Conservation (phyloP, 2,113 vertebrate species). For the Equus przewalskii region DNA sequence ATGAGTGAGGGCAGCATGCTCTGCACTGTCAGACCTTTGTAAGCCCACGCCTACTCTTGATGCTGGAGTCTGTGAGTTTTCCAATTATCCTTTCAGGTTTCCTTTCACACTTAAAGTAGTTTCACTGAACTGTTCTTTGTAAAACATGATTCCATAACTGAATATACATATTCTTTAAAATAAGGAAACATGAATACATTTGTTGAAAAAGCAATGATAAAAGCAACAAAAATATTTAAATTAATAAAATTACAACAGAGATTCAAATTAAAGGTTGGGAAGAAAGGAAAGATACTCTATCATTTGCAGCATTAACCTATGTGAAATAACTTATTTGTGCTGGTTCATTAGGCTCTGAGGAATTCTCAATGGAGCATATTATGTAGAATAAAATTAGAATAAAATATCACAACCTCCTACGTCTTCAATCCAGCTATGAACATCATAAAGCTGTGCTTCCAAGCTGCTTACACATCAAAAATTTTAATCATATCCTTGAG, state of each 20-base stretch:
- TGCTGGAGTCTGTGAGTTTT: background rate
- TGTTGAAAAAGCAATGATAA: constrained; percentile 43
- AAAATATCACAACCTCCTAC: background rate
- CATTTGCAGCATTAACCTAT: background rate
- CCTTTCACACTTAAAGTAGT: background rate
- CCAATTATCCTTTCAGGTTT: background rate
- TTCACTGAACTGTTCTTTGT: background rate
- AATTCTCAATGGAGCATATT: constrained; percentile 61
- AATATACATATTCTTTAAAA: background rate
- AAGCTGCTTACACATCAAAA: background rate
- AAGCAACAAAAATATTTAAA: constrained; percentile 34
- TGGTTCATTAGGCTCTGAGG: constrained; percentile 60
- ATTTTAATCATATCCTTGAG: background rate
- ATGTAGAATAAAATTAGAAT: constrained; percentile 59
- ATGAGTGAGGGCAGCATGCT: accelerated
- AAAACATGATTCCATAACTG: background rate
- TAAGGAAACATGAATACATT: background rate
- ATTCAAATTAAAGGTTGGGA: constrained; percentile 58
- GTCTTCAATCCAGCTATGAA: background rate
- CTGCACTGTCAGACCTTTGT: accelerated
- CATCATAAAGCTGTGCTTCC: background rate
- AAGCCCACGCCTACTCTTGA: background rate
- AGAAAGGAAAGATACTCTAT: background rate
- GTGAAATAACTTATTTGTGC: constrained; percentile 38
- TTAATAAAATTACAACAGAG: constrained; percentile 65